These are phyloP conservation scores for Chelmon rostratus DNA, from an alignment of 2,797 vertebrate genomes.

Conservation along the genomic window DNA sequence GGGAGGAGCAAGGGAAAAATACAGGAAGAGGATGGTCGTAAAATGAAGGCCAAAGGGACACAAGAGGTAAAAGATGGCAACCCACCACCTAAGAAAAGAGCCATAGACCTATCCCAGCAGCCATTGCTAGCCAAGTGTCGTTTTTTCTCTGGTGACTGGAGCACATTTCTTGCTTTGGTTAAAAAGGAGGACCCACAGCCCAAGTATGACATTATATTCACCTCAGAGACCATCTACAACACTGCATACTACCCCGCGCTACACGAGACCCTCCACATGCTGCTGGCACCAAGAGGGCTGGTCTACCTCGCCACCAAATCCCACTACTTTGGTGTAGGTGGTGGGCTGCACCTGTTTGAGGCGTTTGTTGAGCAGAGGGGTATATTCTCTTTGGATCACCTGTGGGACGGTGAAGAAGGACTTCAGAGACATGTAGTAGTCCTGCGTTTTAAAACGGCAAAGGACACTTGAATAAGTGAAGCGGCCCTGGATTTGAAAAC, in stretches of 20 bases:
- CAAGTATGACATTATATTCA: slow-evolving; percentile 94
- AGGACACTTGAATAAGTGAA: slow-evolving; percentile 28
- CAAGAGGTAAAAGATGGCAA: slow-evolving; percentile 26
- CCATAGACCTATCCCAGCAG: slow-evolving; percentile 57
- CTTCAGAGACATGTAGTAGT: slow-evolving; percentile 91
- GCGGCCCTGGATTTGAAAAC: background rate
- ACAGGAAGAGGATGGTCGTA: slow-evolving; percentile 8
- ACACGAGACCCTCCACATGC: slow-evolving; percentile 86
- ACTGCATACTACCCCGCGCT: slow-evolving; percentile 88
- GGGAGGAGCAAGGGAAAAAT: slow-evolving; percentile 41
- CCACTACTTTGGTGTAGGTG: slow-evolving; percentile 96
- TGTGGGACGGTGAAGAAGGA: slow-evolving; percentile 89
- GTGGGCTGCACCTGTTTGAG: slow-evolving; percentile 91
- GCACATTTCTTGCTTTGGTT: slow-evolving; percentile 87
- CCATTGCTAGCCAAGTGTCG: slow-evolving; percentile 79
- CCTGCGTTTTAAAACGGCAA: slow-evolving; percentile 86
- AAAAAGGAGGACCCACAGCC: slow-evolving; percentile 71
- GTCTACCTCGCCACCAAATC: slow-evolving; percentile 94
- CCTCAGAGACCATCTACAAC: slow-evolving; percentile 96
- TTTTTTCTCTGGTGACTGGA: slow-evolving; percentile 96
- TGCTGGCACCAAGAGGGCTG: slow-evolving; percentile 85
- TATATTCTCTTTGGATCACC: slow-evolving; percentile 83
- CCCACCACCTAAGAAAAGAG: slow-evolving; percentile 75
- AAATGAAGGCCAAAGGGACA: slow-evolving; percentile 37
- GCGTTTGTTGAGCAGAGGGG: slow-evolving; percentile 87